Evolutionary conservation across 2,888 invertebrate genomes (phyloP).

Genomic region (Tortricodes alternella): DNA sequence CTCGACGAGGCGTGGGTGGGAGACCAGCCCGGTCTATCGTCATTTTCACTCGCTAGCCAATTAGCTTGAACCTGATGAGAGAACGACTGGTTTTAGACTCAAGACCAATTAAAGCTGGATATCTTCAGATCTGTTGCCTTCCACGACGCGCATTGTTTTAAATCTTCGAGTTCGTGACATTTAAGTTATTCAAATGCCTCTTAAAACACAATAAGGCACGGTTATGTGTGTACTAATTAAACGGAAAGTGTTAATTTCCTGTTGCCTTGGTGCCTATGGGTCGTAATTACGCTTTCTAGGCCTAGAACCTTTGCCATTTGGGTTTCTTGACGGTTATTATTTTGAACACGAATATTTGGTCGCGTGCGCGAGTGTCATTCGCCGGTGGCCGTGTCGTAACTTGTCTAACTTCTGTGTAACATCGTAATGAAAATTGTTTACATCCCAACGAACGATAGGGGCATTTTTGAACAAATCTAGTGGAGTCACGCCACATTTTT

Average conservation of each 20-base stretch:
- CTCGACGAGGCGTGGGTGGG: conserved; percentile 70
- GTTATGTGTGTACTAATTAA: conserved; percentile 27
- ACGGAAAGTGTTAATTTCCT: conserved; percentile 29
- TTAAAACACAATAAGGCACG: conserved; percentile 22
- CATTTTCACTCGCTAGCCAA: conserved; percentile 58
- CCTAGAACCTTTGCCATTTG: conserved; percentile 7
- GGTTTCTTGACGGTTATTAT: conserved; percentile 3
- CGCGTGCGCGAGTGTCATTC: conserved; percentile 65
- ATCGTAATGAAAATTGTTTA: conserved; percentile 67
- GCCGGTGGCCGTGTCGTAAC: conserved; percentile 64
- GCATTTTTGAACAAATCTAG: conserved; percentile 33
- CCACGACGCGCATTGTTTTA: conserved; percentile 36
- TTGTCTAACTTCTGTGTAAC: conserved; percentile 58
- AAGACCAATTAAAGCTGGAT: conserved; percentile 18
- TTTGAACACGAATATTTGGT: conserved; percentile 38
- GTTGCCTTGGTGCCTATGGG: conserved; percentile 18
- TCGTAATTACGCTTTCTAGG: conserved; percentile 19
- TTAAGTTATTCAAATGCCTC: conserved; percentile 16
- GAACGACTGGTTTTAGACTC: conserved; percentile 49
- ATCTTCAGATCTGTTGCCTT: conserved; percentile 56
- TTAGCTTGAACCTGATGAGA: conserved; percentile 64
- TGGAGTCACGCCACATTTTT: conserved; percentile 24
- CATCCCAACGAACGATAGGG: conserved; percentile 49
- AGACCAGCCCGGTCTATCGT: conserved; percentile 73
- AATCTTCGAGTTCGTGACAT: conserved; percentile 11